Evolutionary conservation across 1,140 invertebrate species (phyloP).

Genomic region (Pogonus chalceus): DNA sequence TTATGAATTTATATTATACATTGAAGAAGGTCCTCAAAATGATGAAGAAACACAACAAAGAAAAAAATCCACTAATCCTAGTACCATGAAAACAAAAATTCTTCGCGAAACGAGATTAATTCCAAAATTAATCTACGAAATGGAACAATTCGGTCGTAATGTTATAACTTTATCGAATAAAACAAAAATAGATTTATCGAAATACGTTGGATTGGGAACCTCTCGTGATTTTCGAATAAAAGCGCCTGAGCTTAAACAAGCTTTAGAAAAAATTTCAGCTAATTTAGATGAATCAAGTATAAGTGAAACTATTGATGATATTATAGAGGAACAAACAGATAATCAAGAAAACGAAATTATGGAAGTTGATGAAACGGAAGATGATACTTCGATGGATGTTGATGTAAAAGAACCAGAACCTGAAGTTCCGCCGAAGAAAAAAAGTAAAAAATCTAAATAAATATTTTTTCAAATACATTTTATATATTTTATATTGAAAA

Average conservation of each 20-base stretch:
- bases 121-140: slow-evolving; percentile 45
- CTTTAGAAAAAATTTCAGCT: slow-evolving; percentile 34
- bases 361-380: background rate
- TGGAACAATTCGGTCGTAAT: slow-evolving; percentile 49
- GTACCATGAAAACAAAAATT: slow-evolving; percentile 42
- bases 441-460: background rate
- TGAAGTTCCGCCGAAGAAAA: background rate
- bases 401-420: background rate
- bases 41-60: slow-evolving; percentile 27
- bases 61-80: slow-evolving; percentile 32
- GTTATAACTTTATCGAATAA: slow-evolving; percentile 46
- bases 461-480: background rate
- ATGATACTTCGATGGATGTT: background rate
- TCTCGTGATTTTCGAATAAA: slow-evolving; percentile 47
- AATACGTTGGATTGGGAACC: slow-evolving; percentile 42
- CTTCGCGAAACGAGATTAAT: slow-evolving; percentile 46
- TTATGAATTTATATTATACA: slow-evolving; percentile 42
- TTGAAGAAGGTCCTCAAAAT: slow-evolving; percentile 38
- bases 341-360: background rate
- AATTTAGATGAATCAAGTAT: slow-evolving; percentile 21
- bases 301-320: background rate
- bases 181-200: slow-evolving; percentile 41
- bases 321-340: background rate
- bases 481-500: no score
- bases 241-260: slow-evolving; percentile 36